phyloP scores from a whole-genome alignment of 2,888 invertebrate species.

The Leptinotarsa haldemani region DNA sequence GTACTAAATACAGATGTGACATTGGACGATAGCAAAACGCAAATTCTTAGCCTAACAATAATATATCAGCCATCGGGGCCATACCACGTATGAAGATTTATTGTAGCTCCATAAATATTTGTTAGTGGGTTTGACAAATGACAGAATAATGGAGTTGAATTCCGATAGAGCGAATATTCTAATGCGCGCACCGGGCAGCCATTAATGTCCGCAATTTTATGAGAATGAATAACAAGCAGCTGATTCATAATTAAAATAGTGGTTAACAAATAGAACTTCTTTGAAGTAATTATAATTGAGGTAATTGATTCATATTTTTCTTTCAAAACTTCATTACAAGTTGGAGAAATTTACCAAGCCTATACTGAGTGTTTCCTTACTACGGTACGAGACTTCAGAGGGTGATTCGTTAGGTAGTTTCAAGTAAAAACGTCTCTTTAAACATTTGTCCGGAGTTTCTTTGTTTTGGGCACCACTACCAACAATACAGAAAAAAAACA shows the following conservation, averaged over 20 bases:
- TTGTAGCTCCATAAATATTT: conserved; percentile 41
- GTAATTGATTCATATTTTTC: too few relatives aligned
- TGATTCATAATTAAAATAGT: not conserved
- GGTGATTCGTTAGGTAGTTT: too few relatives aligned
- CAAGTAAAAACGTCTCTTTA: too few relatives aligned
- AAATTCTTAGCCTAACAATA: conserved; percentile 25
- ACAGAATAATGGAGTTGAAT: conserved; percentile 40
- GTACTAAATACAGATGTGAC: not conserved
- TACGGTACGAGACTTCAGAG: too few relatives aligned
- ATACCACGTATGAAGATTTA: conserved; percentile 38
- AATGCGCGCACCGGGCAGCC: conserved; percentile 2
- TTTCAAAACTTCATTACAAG: too few relatives aligned
- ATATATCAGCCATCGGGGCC: conserved; percentile 37
- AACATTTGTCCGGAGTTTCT: too few relatives aligned
- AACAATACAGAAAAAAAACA: too few relatives aligned
- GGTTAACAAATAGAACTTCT: not conserved
- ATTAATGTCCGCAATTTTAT: conserved; percentile 15
- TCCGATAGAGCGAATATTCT: conserved; percentile 27
- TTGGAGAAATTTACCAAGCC: too few relatives aligned
- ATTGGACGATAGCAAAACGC: conserved; percentile 26
- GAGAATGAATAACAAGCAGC: conserved; percentile 1
- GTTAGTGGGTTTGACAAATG: conserved; percentile 42
- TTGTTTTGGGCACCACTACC: too few relatives aligned
- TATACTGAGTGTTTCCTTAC: too few relatives aligned
- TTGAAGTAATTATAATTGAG: not conserved